A percentile compares a stretch with the other conserved stretches of the same genome.
phyloP scores from a whole-genome alignment of 2,888 invertebrate genomes.

The Mesorhabditis belari region DNA sequence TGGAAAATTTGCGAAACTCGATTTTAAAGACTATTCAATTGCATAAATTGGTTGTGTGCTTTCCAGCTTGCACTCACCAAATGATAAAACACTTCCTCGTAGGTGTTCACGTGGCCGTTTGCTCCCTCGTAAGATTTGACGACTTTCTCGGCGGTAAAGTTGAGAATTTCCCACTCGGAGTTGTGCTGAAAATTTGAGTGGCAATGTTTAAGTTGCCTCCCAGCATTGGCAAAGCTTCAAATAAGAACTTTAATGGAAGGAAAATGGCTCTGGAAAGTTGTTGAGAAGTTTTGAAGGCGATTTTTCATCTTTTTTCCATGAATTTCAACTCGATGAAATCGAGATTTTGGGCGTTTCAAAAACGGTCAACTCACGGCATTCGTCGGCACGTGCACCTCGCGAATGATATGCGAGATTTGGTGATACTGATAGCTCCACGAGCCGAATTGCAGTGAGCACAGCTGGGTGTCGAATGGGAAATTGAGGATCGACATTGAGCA shows the following conservation, averaged over 20 bases:
- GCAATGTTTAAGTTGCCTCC: no score
- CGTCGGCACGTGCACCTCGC: conserved; percentile 20
- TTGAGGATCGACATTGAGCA: conserved; percentile 33
- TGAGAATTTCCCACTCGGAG: conserved; percentile 37
- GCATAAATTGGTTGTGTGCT: not conserved
- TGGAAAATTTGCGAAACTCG: no score
- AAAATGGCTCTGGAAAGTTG: no score
- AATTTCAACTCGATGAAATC: no score
- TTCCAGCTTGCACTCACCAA: conserved; percentile 12
- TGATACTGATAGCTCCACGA: conserved; percentile 37
- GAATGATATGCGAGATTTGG: conserved; percentile 22
- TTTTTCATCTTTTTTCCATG: no score
- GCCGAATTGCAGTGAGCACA: conserved; percentile 34
- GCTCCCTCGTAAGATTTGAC: conserved; percentile 30
- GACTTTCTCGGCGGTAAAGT: conserved; percentile 31
- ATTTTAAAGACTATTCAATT: no score
- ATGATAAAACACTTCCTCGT: conserved; percentile 37
- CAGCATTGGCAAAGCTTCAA: no score
- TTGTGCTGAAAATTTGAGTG: conserved; percentile 19
- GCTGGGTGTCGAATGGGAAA: conserved; percentile 36
- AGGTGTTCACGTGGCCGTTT: conserved; percentile 26
- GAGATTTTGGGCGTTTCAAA: not conserved
- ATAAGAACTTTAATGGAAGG: no score
- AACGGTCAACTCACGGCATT: conserved; percentile 4
- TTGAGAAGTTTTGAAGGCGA: no score